Base-by-base conservation (phyloP, 2,113 vertebrate species). In the Carassius carassius region DNA sequence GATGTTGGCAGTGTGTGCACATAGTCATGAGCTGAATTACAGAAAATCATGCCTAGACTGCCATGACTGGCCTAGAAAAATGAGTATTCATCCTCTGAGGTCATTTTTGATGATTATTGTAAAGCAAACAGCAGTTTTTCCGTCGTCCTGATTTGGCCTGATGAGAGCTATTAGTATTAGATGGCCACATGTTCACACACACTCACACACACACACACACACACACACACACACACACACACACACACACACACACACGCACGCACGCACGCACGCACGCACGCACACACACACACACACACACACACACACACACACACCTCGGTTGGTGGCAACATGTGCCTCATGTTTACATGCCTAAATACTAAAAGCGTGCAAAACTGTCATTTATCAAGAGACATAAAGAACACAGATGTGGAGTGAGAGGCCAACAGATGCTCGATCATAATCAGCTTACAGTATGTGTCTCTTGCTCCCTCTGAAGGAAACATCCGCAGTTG, bases 21-120 rank as follows among this genome's bases (percentile, higher is more conserved):
- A 21, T 3, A 44, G 35, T 79, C 41, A 69, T 56, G 51, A 35
- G 44, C 44, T 35, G 44, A 81, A 51, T 67, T 69, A 51, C 23
- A 81, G 23, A 21, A 69, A 72, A 51, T 16, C 19, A 72, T 54
- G 80, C 29, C 49, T 37, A 41, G 47, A 51, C 41, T 78, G 7
- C 19, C 19, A 78, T 41, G 32, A 78, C 44, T 51, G 78, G 62
- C 62, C 78, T 69, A 58, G 63, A 72, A 82, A 78, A 72, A 41
- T 49, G 60, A 44, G 62, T 54, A 70, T 21, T 67, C 10, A 51
- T 49, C 65, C 51, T 82, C 60, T 80, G 78, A 62, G 11, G 56
- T 62, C 4, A 65, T 65, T 49, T 37, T 12, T 72, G 65, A 70
- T 56, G 21, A 54, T 70, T 70, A 82, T 49, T 51, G 47, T 81